These are phyloP conservation scores for Drepana falcataria DNA, from an alignment of 2,888 invertebrate genomes.

Conservation along the genomic window DNA sequence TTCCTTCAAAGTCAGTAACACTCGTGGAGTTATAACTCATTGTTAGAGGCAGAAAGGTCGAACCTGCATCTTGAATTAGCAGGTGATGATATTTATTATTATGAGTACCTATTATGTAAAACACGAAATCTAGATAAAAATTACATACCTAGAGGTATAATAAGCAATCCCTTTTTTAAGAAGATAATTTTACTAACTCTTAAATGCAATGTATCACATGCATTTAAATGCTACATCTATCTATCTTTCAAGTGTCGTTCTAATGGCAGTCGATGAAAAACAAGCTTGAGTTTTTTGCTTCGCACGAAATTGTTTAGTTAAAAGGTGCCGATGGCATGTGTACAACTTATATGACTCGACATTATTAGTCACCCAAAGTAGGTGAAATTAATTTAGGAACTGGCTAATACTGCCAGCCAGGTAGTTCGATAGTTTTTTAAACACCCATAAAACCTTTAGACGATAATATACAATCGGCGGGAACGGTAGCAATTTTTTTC, in stretches of 20 bases:
- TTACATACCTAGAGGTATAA: too few relatives aligned
- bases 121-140: too few relatives aligned
- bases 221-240: constrained; percentile 37
- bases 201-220: neutral
- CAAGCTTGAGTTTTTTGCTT: constrained; percentile 43
- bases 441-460: constrained; percentile 29
- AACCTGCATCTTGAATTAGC: too few relatives aligned
- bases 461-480: constrained; percentile 39
- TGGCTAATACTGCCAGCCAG: constrained; percentile 51
- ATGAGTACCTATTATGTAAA: too few relatives aligned
- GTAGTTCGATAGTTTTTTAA: constrained; percentile 49
- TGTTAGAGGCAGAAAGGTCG: too few relatives aligned
- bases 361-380: constrained; percentile 54
- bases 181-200: neutral
- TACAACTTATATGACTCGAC: constrained; percentile 62
- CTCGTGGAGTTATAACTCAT: too few relatives aligned
- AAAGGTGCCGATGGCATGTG: constrained; percentile 60
- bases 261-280: constrained; percentile 67
- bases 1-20: too few relatives aligned
- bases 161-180: neutral
- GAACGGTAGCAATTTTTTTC: constrained; percentile 69
- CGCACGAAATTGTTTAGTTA: constrained; percentile 37
- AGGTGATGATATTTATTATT: too few relatives aligned
- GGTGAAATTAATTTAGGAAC: constrained; percentile 67
- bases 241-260: constrained; percentile 67